Conservation (phyloP, 1,140 invertebrate species). For the Trichonephila clavipes region DNA sequence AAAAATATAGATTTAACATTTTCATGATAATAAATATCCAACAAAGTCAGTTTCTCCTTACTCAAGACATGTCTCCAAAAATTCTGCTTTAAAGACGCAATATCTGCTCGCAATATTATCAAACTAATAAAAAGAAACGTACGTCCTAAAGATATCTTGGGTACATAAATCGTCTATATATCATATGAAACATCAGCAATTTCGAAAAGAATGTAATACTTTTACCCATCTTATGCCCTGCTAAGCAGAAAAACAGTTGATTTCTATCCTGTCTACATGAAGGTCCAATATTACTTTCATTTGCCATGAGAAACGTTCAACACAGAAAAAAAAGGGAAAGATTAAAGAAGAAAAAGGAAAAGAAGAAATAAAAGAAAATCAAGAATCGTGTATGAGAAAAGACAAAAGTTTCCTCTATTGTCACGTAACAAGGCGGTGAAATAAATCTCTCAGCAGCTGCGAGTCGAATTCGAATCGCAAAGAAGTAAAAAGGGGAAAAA, state of each 20-base stretch:
- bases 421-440: conserved; percentile 53
- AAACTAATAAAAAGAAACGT: conserved; percentile 31
- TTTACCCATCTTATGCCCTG: not conserved
- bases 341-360: conserved; percentile 24
- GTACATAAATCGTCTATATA: conserved; percentile 27
- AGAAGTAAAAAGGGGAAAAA: not conserved
- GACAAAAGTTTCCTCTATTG: conserved; percentile 55
- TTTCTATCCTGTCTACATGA: conserved; percentile 29
- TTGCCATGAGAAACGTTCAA: conserved; percentile 25
- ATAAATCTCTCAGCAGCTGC: conserved; percentile 57
- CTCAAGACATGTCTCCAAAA: not conserved
- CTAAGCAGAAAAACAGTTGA: conserved; percentile 29
- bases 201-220: conserved; percentile 37
- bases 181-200: conserved; percentile 25
- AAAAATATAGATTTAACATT: no score
- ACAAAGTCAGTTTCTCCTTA: not conserved
- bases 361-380: conserved; percentile 2
- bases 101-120: conserved; percentile 4
- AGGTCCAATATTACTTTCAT: conserved; percentile 53
- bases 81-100: not conserved
- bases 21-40: not conserved
- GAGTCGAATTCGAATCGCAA: conserved; percentile 62
- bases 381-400: conserved; percentile 34
- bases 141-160: not conserved
- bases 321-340: not conserved